These are phyloP conservation scores for Lordiphosa collinella DNA, from an alignment of 1,140 invertebrate genomes.

Conservation along the genomic window DNA sequence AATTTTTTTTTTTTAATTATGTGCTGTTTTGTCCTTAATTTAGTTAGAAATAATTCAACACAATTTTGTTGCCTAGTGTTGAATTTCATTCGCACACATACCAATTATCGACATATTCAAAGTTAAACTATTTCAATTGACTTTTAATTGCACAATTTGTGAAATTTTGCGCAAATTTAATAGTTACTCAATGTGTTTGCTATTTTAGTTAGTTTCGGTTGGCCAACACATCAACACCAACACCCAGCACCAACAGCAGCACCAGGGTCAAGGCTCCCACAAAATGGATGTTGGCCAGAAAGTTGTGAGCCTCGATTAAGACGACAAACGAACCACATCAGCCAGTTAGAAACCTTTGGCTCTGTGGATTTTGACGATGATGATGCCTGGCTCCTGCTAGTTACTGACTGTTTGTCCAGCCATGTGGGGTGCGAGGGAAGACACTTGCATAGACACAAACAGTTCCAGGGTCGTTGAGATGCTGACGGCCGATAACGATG, in stretches of 20 bases:
- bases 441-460: conserved; percentile 13
- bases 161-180: conserved; percentile 31
- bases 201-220: conserved; percentile 50
- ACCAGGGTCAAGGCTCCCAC: conserved; percentile 14
- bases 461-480: conserved; percentile 35
- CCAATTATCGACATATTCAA: too few species aligned
- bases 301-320: conserved; percentile 59
- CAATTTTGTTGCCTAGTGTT: neutral
- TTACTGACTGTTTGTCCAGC: conserved; percentile 38
- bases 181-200: conserved; percentile 35
- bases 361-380: conserved; percentile 29
- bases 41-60: too few species aligned
- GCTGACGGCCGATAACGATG: conserved; percentile 43
- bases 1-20: too few species aligned
- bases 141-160: conserved; percentile 62
- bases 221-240: conserved; percentile 53
- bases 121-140: conserved; percentile 20
- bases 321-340: conserved; percentile 65
- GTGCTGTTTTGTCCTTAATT: too few species aligned
- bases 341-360: conserved; percentile 50
- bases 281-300: conserved; percentile 37
- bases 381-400: conserved; percentile 8
- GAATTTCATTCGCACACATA: neutral
- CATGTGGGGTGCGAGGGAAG: neutral
- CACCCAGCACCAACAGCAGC: neutral